Evolutionary conservation across 2,888 invertebrate species (phyloP).

Genomic region (Chalcis sispes): DNA sequence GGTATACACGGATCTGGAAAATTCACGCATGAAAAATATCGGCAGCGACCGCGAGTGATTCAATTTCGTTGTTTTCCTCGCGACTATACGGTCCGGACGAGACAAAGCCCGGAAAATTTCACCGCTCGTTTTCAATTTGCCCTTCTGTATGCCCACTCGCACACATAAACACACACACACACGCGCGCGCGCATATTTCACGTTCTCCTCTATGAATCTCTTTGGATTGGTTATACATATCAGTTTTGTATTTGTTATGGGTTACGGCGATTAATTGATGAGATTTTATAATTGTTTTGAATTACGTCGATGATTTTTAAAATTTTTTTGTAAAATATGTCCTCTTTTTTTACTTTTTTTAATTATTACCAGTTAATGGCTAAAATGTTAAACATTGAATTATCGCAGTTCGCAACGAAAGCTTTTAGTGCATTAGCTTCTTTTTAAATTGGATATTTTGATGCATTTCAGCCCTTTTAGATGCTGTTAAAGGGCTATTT

Average conservation of each 20-base stretch:
- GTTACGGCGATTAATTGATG: neutral
- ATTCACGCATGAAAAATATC: conserved; percentile 75
- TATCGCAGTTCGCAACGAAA: conserved; percentile 19
- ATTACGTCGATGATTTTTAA: neutral
- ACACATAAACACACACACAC: neutral
- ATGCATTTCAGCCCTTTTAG: neutral
- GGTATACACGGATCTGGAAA: conserved; percentile 63
- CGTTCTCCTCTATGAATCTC: neutral
- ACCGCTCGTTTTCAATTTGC: neutral
- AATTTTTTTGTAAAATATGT: neutral
- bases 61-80: conserved; percentile 72
- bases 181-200: neutral
- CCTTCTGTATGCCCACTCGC: conserved; percentile 8
- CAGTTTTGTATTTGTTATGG: neutral
- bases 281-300: conserved; percentile 23
- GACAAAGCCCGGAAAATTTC: neutral
- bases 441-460: conserved; percentile 32
- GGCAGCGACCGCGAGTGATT: conserved; percentile 71
- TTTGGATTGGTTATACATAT: too few species aligned
- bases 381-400: conserved; percentile 21
- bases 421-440: conserved; percentile 40
- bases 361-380: conserved; percentile 14
- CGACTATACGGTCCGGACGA: conserved; percentile 31
- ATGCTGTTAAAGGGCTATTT: conserved; percentile 15
- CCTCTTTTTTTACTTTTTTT: neutral